Evolutionary conservation across 2,113 vertebrate species (phyloP), one percentile per base, ranked within the genome.

Genomic region (Ornithorhynchus anatinus): DNA sequence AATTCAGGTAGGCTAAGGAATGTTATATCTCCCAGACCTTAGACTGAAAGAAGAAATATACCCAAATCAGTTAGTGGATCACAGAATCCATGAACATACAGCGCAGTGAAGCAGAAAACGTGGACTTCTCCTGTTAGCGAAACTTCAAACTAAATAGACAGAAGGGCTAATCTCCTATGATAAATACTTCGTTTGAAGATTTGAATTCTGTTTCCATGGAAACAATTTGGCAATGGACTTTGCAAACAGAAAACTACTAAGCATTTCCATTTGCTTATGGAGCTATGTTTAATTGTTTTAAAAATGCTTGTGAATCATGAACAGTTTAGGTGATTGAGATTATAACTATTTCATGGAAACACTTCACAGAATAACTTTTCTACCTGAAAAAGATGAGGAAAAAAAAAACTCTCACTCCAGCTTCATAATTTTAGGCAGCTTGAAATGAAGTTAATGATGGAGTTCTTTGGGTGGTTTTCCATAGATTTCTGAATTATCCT

Each of bases 291-390:
- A 54, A 72, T 61, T 80, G 25, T 68, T 62, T 63, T 47, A 8
- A 59, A 75, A 54, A 32, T 45, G 29, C 35, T 56, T 42, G 48
- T 51, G 31, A 47, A 35, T 37, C 8, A 57, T 72, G 13, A 74
- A 53, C 59, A 75, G 65, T 69, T 58, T 75, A 79, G 81, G 75
- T 77, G 31, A 75, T 29, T 69, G 33, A 69, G 43, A 61, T 67
- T 75, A 67, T 12, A 68, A 51, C 37, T 70, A 20, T 64, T 61
- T 75, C 37, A 10, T 27, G 50, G 62, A 73, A 76, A 37, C 50
- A 15, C 48, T 44, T 51, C 51, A 53, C 10, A 72, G 62, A 69
- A 40, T 12, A 51, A 33, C 23, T 50, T 70, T 69, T 58, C 32
- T 73, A n/a, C 45, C 60, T 75, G 47, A 51, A 67, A 64, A 68